Evolutionary conservation across 1,140 invertebrate species (phyloP).

Genomic region (Orchesella cincta): DNA sequence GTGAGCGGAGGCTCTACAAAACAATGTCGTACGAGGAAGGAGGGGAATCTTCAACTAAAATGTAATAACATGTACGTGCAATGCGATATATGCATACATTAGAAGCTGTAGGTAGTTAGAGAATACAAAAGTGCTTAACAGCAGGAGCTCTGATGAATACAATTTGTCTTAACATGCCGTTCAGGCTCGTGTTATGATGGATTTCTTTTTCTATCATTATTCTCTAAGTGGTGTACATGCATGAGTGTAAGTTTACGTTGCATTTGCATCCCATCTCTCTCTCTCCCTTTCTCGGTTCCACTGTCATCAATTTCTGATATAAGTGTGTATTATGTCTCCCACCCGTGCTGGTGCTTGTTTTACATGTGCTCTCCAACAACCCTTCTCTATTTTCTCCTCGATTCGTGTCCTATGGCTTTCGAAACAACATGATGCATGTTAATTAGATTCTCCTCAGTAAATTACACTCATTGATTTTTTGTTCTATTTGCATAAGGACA

Average conservation of each 20-base stretch:
- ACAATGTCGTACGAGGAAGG: no score
- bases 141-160: not conserved
- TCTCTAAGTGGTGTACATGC: no score
- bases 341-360: not conserved
- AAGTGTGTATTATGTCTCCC: not conserved
- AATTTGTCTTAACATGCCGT: not conserved
- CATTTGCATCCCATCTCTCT: no score
- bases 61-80: no score
- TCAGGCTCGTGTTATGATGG: not conserved
- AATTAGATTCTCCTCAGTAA: slow-evolving; percentile 7
- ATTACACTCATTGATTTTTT: slow-evolving; percentile 15
- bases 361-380: not conserved
- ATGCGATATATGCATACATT: no score
- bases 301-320: not conserved
- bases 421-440: slow-evolving; percentile 16
- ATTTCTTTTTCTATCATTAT: not conserved
- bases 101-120: no score
- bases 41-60: no score
- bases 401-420: not conserved
- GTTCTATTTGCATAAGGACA: slow-evolving; percentile 7
- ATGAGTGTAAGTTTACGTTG: no score
- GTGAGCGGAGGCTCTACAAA: no score
- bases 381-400: not conserved
- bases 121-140: no score
- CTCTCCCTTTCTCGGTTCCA: no score